Evolutionary conservation across 2,797 vertebrate genomes (phyloP).

Genomic region (Euthynnus affinis): DNA sequence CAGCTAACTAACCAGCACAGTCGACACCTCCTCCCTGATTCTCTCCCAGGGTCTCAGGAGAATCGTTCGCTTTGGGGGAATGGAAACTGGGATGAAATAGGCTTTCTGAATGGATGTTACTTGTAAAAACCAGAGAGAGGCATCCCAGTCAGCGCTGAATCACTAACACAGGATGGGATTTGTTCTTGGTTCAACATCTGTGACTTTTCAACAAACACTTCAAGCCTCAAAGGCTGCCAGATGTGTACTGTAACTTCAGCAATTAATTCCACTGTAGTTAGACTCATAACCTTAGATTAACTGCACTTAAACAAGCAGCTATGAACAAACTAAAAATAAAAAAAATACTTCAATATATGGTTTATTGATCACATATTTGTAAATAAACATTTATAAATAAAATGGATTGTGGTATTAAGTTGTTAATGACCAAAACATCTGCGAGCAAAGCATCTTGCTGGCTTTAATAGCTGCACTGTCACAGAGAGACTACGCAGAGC

Average conservation of each 20-base stretch:
- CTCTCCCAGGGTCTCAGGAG: constrained; percentile 55
- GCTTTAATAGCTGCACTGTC: constrained; percentile 44
- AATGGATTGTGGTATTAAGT: constrained; percentile 15
- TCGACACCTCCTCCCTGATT: constrained; percentile 78
- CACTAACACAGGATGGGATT: constrained; percentile 23
- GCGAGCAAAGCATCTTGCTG: constrained; percentile 14
- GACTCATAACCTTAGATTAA: constrained; percentile 24
- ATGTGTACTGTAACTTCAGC: constrained; percentile 62
- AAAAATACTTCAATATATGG: constrained; percentile 28
- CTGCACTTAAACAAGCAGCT: constrained; percentile 9
- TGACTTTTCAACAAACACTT: constrained; percentile 66
- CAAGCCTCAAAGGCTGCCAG: constrained; percentile 74
- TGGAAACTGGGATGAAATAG: constrained; percentile 48
- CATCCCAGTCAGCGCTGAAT: constrained; percentile 18
- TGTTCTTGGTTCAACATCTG: constrained; percentile 75
- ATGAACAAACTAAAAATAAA: constrained; percentile 25
- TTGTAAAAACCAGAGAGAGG: not conserved
- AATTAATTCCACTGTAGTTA: constrained; percentile 64
- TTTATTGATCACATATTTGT: not conserved
- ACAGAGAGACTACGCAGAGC: constrained; percentile 35
- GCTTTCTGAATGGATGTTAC: constrained; percentile 33
- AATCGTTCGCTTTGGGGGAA: constrained; percentile 73
- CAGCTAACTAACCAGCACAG: constrained; percentile 88
- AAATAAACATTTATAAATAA: constrained; percentile 15
- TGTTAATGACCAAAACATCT: constrained; percentile 46